Evolutionary conservation across 2,113 vertebrate species (phyloP), one percentile per base, ranked within the genome.

Genomic region (Gavia stellata): DNA sequence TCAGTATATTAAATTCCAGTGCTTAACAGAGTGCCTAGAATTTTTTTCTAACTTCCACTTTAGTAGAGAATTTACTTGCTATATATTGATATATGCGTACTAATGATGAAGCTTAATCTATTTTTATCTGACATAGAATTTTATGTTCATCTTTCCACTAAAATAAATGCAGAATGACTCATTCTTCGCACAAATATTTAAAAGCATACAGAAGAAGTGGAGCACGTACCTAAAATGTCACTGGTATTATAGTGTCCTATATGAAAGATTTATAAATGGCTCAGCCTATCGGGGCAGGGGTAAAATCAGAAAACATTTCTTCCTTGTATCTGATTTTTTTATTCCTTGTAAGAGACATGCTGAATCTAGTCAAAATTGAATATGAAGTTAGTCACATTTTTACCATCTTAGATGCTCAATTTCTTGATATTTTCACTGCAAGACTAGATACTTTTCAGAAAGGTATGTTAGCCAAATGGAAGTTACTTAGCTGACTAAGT

Each of bases 101-200:
- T 71, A 74, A 66, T 50, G 14, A 36, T 34, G 44, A 62, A 63
- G 3, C 52, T 86, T 81, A n/a, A 61, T 50, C 17, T 53, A 9
- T 92, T 90, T 92, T 95, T 77, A 55, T 55, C 45, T 81, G 29
- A 50, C 31, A 20, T 23, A 71, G 14, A 42, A 47, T 78, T 94
- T 95, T 49, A 45, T 2, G 2, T 73, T 94, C 53, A 17, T 21
- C 13, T 74, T 90, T 83, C 31, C 34, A 50, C 50, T 81, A 58
- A 93, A 90, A 78, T 82, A 80, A 93, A 88, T 82, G 36, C 44
- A 36, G 75, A 72, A 61, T 92, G 55, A 91, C 59, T 95, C 67
- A 71, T 74, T 73, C 29, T 67, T 92, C 68, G 31, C 29, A 70
- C 28, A 68, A 31, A 10, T 61, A 73, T 56, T 90, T 86, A 70